Base-by-base conservation (phyloP, 1,140 invertebrate species). In the Ephestia elutella region DNA sequence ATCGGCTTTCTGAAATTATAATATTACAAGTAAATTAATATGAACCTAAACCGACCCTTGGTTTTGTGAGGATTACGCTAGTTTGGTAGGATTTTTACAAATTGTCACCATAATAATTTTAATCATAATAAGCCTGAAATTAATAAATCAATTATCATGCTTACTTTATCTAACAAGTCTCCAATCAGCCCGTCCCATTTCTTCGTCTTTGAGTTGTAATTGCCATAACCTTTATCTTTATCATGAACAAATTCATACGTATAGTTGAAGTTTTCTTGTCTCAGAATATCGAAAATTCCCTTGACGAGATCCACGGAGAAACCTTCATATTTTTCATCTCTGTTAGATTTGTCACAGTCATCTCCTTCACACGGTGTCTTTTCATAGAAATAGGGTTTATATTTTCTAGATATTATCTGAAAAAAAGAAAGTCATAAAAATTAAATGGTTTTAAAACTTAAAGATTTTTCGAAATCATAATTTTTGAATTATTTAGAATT, bases 141-240 rank as follows among this genome's bases (percentile, higher is more conserved):
- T n/a, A n/a, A n/a, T n/a, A n/a, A n/a, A n/a, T n/a, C n/a, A n/a
- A n/a, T n/a, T 54, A 28, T 30, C 4, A 63, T 19, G 59, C 60
- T 71, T 70, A 86, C 86, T 63, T 88, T 85, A 75, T 95, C 93
- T 21, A 96, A 88, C 2, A 97, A 85, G 56, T 96, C 92, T 50
- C 92, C 92, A 19, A 98, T 94, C n/a, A 98, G 90, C 0, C 96
- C 97, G 71, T 95, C 92, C 96, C 96, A 98, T 73, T 81, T 87
- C 70, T 93, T 94, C 0, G 90, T 93, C n/a, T 90, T 79, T 0
- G 90, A 73, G 75, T 95, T 89, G 25, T 91, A 92, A 51, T 90
- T 92, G 0, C 95, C 96, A 64, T 96, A 94, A 15, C 90, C 85
- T 18, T 90, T 89, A 32, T 80, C 69, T 50, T 68, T 60, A n/a